phyloP scores from a whole-genome alignment of 2,113 vertebrate species.

The Marcusenius ussheri region DNA sequence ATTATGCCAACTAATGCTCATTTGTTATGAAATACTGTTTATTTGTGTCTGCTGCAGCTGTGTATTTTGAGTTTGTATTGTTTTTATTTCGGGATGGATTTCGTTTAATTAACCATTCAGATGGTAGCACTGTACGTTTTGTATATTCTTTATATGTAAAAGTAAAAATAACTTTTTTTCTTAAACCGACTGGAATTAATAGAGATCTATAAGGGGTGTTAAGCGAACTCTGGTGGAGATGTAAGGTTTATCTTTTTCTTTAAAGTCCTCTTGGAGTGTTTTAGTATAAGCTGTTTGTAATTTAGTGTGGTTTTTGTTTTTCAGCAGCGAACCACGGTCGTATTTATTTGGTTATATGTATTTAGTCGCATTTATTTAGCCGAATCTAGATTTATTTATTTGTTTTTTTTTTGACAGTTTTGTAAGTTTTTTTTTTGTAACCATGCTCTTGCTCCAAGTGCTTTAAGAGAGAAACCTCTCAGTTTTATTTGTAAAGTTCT shows the following conservation, averaged over 20 bases:
- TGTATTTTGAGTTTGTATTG: not conserved
- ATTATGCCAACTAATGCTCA: not conserved
- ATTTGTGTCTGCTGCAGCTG: not conserved
- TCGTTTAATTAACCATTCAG: not conserved
- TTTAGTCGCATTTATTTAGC: not conserved
- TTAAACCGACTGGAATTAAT: not conserved
- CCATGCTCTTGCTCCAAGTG: not conserved
- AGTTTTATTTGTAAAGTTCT: too few relatives aligned
- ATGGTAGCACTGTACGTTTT: not conserved
- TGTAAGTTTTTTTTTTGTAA: not conserved
- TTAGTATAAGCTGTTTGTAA: not conserved
- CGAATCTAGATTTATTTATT: not conserved
- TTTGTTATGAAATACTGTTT: not conserved
- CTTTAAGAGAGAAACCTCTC: too few relatives aligned
- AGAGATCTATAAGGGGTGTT: not conserved
- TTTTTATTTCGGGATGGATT: not conserved
- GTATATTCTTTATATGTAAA: not conserved
- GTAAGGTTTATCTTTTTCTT: not conserved
- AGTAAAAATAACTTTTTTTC: not conserved
- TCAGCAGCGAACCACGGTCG: too few relatives aligned
- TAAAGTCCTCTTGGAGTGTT: not conserved
- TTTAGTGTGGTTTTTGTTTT: not conserved
- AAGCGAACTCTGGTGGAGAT: not conserved
- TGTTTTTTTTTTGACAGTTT: not conserved
- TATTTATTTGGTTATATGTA: too few relatives aligned